Evolutionary conservation across 2,797 vertebrate genomes (phyloP).

Genomic region (Distichodus sexfasciatus): DNA sequence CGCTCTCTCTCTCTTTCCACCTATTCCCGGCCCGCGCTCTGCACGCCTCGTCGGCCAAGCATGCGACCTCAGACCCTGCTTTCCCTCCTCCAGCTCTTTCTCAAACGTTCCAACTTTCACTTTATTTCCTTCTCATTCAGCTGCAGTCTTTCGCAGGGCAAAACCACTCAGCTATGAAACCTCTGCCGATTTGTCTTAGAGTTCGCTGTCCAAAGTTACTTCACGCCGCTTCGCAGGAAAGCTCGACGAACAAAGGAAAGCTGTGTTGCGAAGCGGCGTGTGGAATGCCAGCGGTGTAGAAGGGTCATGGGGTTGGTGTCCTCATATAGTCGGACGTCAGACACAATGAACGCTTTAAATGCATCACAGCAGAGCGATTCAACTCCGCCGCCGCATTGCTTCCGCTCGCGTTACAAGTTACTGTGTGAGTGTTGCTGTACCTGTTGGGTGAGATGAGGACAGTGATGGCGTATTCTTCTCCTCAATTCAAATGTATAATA

Average conservation of each 20-base stretch:
- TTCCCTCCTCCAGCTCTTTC: too few species aligned
- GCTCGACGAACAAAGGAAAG: background rate
- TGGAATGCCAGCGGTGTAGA: background rate
- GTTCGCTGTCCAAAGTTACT: too few species aligned
- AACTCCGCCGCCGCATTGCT: background rate
- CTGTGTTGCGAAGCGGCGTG: constrained; percentile 19
- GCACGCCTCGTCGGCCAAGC: too few species aligned
- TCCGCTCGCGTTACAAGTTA: background rate
- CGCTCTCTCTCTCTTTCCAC: too few species aligned
- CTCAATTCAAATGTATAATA: background rate
- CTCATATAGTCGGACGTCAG: background rate
- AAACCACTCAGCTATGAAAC: too few species aligned
- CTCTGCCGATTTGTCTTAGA: too few species aligned
- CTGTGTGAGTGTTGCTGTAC: background rate
- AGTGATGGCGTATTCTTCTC: background rate
- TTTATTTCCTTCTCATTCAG: too few species aligned
- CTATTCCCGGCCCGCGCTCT: too few species aligned
- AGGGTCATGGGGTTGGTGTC: background rate
- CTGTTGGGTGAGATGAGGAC: background rate
- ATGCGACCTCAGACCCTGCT: too few species aligned
- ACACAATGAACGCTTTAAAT: background rate
- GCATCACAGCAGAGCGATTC: background rate
- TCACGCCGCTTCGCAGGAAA: too few species aligned
- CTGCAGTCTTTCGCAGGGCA: too few species aligned
- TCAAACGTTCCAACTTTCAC: too few species aligned